Percentiles rank a stretch among this genome's conserved stretches.
phyloP scores from a whole-genome alignment of 2,113 vertebrate genomes.

The Neoarius graeffei region DNA sequence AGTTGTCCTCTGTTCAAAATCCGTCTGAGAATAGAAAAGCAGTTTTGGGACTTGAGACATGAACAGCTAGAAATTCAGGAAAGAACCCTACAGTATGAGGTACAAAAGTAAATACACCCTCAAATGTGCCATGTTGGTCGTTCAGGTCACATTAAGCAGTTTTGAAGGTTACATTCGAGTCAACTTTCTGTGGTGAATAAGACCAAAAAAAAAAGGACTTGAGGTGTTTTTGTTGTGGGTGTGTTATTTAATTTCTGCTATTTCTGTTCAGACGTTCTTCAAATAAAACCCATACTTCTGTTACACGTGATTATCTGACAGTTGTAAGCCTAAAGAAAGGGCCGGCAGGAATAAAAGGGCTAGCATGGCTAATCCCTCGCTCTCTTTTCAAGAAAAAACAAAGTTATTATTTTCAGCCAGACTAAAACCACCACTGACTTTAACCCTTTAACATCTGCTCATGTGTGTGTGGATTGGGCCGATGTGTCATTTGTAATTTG shows the following conservation, averaged over 20 bases:
- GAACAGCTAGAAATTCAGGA: neutral
- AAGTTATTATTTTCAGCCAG: too few relatives aligned
- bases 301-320: too few relatives aligned
- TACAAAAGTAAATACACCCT: neutral
- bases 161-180: neutral
- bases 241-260: too few relatives aligned
- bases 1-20: neutral
- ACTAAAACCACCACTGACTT: too few relatives aligned
- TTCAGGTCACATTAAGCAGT: neutral
- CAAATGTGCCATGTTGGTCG: neutral
- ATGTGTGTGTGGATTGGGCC: too few relatives aligned
- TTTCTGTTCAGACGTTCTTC: neutral
- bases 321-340: neutral
- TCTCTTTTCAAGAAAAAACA: too few relatives aligned
- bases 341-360: neutral
- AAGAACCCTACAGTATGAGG: too few relatives aligned
- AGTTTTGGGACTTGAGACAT: neutral
- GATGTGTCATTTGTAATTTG: neutral
- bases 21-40: conserved; percentile 23
- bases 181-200: neutral
- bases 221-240: too few relatives aligned
- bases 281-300: neutral
- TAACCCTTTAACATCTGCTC: too few relatives aligned
- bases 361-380: neutral
- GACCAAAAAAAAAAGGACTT: neutral